Evolutionary conservation across 2,797 vertebrate species (phyloP).

Genomic region (Cichlasoma orientale): DNA sequence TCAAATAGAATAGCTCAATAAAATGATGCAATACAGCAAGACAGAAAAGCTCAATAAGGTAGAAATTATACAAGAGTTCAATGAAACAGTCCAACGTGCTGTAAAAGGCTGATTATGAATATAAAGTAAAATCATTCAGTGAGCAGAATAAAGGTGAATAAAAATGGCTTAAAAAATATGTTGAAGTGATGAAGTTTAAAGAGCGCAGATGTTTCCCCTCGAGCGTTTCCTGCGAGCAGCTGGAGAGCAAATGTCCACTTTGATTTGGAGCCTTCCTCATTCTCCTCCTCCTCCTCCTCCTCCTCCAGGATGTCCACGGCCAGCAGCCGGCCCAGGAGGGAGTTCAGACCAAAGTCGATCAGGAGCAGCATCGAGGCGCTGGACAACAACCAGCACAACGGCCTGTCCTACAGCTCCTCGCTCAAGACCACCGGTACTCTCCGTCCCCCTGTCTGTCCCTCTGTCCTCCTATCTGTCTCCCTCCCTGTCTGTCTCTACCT

Average conservation of each 20-base stretch:
- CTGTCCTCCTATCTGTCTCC: not conserved
- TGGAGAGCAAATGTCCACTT: not conserved
- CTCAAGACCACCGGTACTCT: slow-evolving; percentile 83
- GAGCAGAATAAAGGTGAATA: too few species aligned
- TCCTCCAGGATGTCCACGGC: slow-evolving; percentile 84
- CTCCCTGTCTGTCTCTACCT: too few species aligned
- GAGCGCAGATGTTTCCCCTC: not conserved
- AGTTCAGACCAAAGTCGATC: slow-evolving; percentile 85
- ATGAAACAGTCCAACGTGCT: too few species aligned
- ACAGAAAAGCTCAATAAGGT: not conserved
- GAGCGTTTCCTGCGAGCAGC: not conserved
- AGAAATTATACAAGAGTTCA: fast-evolving
- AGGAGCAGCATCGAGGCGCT: slow-evolving; percentile 76
- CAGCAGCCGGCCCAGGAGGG: slow-evolving; percentile 82
- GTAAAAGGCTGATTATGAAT: too few species aligned
- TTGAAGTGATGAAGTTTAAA: not conserved
- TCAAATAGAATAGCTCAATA: too few species aligned
- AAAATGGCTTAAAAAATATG: not conserved
- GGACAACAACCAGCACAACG: slow-evolving; percentile 84
- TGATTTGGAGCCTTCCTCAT: not conserved
- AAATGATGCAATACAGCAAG: too few species aligned
- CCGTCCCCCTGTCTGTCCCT: too few species aligned
- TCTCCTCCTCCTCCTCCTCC: too few species aligned
- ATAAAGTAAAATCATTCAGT: too few species aligned
- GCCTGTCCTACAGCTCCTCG: slow-evolving; percentile 80